Base-by-base conservation (phyloP, 2,888 invertebrate genomes). In the Fragum sueziense region DNA sequence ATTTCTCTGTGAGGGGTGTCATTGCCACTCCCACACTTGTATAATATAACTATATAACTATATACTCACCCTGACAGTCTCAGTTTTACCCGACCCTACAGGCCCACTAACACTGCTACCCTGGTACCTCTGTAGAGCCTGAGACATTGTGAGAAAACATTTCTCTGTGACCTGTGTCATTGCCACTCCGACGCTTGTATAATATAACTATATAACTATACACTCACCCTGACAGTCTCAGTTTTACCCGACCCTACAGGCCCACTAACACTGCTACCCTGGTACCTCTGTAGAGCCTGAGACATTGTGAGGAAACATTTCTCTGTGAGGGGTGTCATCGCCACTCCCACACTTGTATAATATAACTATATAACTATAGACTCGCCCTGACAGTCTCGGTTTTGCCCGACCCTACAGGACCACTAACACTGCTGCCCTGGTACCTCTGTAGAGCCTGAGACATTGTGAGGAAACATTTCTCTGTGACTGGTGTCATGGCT, bases 41-140 rank as follows among this genome's bases (percentile, higher is more conserved):
- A 4, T 93, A 93, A 81, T 93, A 92, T 85, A 93, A 93, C 85
- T 93, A n/a, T n/a, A n/a, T n/a, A n/a, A n/a, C n/a, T n/a, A n/a
- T 7, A 29, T 25, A 59, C 76, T 74, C 76, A 91, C 93, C 89
- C 89, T 93, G 74, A 92, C 87, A 37, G 92, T 93, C 74, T 93
- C 92, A 31, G 91, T 93, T 79, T 93, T 93, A 34, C 93, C 93
- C 22, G 88, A 89, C 14, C 90, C 92, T 14, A 90, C 88, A 33
- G 90, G 90, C 0, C 93, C 93, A 0, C 87, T 79, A 33, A 93
- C 81, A 71, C 89, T 80, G 67, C 90, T 87, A 14, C 92, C 92
- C 79, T 90, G 90, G 73, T 84, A 79, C 52, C 87, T 86, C 33
- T 87, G 85, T n/a, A 93, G 83, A 22, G 92, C 92, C 81, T 90